phyloP scores from a whole-genome alignment of 2,113 vertebrate genomes.

The Pyxicephalus adspersus region DNA sequence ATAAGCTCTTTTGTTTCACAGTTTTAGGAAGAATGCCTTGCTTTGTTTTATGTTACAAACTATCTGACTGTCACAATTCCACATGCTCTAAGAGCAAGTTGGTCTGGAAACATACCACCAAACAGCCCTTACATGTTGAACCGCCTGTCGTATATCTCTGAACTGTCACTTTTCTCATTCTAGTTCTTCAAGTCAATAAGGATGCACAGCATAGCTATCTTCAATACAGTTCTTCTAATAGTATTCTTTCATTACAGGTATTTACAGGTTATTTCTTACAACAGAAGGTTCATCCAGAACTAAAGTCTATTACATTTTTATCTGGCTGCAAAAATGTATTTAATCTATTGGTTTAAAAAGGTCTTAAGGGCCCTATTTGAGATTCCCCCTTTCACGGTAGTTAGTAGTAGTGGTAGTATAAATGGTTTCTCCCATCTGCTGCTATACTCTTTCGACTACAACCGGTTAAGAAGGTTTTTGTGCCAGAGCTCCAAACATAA shows the following conservation, averaged over 20 bases:
- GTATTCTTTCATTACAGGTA: neutral
- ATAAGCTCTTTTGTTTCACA: constrained; percentile 24
- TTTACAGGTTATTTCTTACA: too few species aligned
- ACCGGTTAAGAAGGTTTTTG: too few species aligned
- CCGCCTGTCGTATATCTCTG: neutral
- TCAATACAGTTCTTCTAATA: neutral
- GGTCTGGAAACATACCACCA: neutral
- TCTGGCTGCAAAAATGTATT: too few species aligned
- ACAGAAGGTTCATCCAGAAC: too few species aligned
- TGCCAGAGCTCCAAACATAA: too few species aligned
- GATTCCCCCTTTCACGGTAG: too few species aligned
- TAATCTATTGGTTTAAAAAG: too few species aligned
- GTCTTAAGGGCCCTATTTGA: too few species aligned
- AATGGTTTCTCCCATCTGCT: too few species aligned
- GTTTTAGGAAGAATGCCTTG: neutral
- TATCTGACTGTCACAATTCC: neutral
- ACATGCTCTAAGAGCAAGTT: neutral
- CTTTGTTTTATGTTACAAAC: constrained; percentile 18
- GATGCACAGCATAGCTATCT: neutral
- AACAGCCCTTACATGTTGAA: neutral
- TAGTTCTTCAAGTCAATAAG: neutral
- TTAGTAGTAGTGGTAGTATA: too few species aligned
- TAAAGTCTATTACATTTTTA: too few species aligned
- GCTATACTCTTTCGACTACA: too few species aligned
- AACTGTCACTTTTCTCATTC: neutral